Evolutionary conservation across 2,888 invertebrate species (phyloP), one percentile per base, ranked within the genome.

Genomic region (Drosophila paramelanica): DNA sequence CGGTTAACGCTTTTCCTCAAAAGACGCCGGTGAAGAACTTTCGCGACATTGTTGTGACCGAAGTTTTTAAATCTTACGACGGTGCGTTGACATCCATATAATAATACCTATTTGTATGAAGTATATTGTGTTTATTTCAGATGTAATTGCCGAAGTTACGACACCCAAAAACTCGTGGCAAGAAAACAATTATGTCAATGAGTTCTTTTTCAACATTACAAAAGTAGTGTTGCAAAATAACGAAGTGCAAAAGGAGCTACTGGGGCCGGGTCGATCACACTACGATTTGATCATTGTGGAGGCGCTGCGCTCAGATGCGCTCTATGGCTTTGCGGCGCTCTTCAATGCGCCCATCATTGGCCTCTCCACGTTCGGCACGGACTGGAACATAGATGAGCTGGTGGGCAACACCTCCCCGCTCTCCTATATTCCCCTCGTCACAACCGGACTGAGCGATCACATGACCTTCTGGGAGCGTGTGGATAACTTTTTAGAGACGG

Each of bases 391-490:
- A 5, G 89, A 90, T 88, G 78, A 70, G 68, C 65, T 83, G 77
- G 84, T 91, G 36, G 89, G 91, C 14, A 79, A 90, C 6, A 89
- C 91, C 1, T 83, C 89, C 1, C 92, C 91, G 0, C 73, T 89
- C 0, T 92, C 92, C 2, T 91, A 88, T 61, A 78, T 77, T 1
- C 90, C 92, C 0, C 73, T 80, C 5, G 60, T 84, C 1, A 88
- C 88, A 7, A 38, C 79, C 1, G 79, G 83, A 0, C 79, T 89
- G 23, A 89, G 86, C 5, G 90, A 92, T 76, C 90, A 78, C 41
- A 93, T 93, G 93, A 91, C 59, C 2, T 92, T 89, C 52, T 20
- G 50, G 20, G 80, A 93, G 67, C 87, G 93, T 13, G 56, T 91
- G 1, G 20, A 67, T 1, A 93, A 93, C 67, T 76, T 91, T 5